phyloP scores from a whole-genome alignment of 2,113 vertebrate species.

The Calidris pugnax region DNA sequence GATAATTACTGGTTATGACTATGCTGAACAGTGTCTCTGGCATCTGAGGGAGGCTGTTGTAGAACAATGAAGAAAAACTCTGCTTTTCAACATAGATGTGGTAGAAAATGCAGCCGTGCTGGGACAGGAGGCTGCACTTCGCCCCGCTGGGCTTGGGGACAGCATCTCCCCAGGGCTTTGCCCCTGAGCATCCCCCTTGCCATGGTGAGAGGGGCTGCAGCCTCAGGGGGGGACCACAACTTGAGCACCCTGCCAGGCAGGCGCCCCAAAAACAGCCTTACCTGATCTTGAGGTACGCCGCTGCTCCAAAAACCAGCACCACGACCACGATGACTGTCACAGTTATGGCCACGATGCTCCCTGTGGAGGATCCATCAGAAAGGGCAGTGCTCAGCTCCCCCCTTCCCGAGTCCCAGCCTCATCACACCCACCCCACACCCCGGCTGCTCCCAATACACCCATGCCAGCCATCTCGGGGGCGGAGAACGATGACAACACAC shows the following conservation, averaged over 20 bases:
- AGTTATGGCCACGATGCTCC: constrained; percentile 79
- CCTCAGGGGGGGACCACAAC: rapidly evolving
- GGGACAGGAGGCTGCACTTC: neutral
- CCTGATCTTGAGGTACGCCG: constrained; percentile 80
- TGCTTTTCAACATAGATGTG: rapidly evolving
- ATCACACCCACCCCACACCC: rapidly evolving
- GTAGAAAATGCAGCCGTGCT: rapidly evolving
- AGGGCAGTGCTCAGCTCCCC: neutral
- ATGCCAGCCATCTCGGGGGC: rapidly evolving
- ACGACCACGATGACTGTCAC: constrained; percentile 74
- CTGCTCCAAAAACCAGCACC: constrained; percentile 75
- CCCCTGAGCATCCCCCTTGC: neutral
- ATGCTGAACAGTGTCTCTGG: neutral
- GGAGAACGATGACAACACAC: neutral
- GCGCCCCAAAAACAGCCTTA: neutral
- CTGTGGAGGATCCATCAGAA: constrained; percentile 7
- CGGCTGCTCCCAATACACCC: neutral
- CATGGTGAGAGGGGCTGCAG: neutral
- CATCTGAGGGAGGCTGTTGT: neutral
- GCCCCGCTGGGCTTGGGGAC: rapidly evolving
- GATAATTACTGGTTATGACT: neutral
- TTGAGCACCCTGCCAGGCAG: rapidly evolving
- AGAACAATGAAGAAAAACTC: neutral
- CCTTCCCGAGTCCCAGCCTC: rapidly evolving
- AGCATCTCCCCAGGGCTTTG: neutral